These are phyloP conservation scores for Embiotoca jacksoni DNA, from an alignment of 2,113 vertebrate species.

Conservation along the genomic window DNA sequence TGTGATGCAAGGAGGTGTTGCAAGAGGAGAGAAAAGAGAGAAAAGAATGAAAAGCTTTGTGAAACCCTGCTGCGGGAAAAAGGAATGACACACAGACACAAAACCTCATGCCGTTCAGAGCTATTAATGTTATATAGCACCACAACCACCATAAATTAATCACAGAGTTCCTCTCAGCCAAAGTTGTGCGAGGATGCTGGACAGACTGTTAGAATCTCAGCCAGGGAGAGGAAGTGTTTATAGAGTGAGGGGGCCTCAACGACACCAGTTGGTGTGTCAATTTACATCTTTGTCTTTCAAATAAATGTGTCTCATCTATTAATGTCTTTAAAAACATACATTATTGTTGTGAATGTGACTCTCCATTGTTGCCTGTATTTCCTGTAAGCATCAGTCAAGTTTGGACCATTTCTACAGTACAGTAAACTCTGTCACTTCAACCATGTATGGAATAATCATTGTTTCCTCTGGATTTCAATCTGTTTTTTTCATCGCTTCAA, in stretches of 20 bases:
- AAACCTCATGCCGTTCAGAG: slow-evolving; percentile 43
- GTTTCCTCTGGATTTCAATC: neutral
- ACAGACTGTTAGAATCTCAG: slow-evolving; percentile 50
- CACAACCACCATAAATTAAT: slow-evolving; percentile 56
- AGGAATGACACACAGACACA: slow-evolving; percentile 20
- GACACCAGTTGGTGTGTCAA: slow-evolving; percentile 42
- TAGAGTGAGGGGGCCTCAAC: slow-evolving; percentile 12
- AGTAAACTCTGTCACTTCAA: neutral
- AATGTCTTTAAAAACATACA: slow-evolving; percentile 12
- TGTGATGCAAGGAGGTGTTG: slow-evolving; percentile 77
- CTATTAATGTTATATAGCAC: slow-evolving; percentile 63
- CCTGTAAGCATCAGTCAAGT: neutral
- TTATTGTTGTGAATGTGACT: neutral
- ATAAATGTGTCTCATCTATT: slow-evolving; percentile 15
- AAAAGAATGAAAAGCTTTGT: slow-evolving; percentile 71
- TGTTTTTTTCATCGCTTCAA: slow-evolving; percentile 1
- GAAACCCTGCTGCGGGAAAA: slow-evolving; percentile 75
- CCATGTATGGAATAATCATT: slow-evolving; percentile 6
- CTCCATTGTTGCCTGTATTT: too few relatives aligned
- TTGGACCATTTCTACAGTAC: neutral
- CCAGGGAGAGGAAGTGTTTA: slow-evolving; percentile 50
- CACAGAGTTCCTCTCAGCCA: slow-evolving; percentile 24
- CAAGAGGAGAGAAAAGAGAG: slow-evolving; percentile 66
- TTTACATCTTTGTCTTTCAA: slow-evolving; percentile 23
- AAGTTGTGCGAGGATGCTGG: slow-evolving; percentile 48